A percentile compares a stretch with the other conserved stretches of the same genome.
Evolutionary conservation across 1,140 invertebrate genomes (phyloP).

Genomic region (Drosophila kurseongensis): DNA sequence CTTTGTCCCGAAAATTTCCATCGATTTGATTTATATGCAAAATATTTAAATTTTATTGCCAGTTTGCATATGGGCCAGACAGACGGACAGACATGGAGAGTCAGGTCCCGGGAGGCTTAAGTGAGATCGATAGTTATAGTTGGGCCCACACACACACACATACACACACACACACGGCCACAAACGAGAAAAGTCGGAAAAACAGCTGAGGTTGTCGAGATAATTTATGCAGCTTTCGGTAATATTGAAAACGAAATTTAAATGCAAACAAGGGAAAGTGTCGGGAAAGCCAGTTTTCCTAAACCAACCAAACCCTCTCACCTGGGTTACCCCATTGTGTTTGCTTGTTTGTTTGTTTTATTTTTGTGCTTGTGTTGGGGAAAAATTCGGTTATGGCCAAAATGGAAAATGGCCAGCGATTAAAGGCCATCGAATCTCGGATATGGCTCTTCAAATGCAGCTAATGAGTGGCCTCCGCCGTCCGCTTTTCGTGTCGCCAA

Average conservation of each 20-base stretch:
- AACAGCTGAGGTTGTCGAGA: slow-evolving; percentile 39
- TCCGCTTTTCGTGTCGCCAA: slow-evolving; percentile 4
- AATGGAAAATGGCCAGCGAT: not conserved
- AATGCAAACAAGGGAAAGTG: slow-evolving; percentile 52
- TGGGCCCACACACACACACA: slow-evolving; percentile 19
- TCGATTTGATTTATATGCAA: slow-evolving; percentile 82
- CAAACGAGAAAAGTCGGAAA: slow-evolving; percentile 17
- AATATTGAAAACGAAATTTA: slow-evolving; percentile 71
- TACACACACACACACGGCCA: slow-evolving; percentile 6
- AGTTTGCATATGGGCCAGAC: slow-evolving; percentile 70
- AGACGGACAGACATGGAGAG: slow-evolving; percentile 8
- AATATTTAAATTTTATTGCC: slow-evolving; percentile 83
- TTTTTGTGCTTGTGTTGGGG: slow-evolving; percentile 17
- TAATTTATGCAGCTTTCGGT: slow-evolving; percentile 71
- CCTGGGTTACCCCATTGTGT: slow-evolving; percentile 7
- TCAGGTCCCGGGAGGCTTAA: slow-evolving; percentile 52
- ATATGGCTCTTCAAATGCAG: slow-evolving; percentile 13
- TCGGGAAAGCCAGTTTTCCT: slow-evolving; percentile 50
- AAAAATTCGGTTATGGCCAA: slow-evolving; percentile 2
- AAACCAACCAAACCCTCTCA: slow-evolving; percentile 10
- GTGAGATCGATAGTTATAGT: slow-evolving; percentile 77
- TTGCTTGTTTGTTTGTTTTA: not conserved
- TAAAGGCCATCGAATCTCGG: slow-evolving; percentile 1
- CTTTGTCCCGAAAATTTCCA: slow-evolving; percentile 74
- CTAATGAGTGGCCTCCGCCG: slow-evolving; percentile 37